Evolutionary conservation across 2,888 invertebrate genomes (phyloP), one percentile per base, ranked within the genome.

Genomic region (Caenorhabditis afra): DNA sequence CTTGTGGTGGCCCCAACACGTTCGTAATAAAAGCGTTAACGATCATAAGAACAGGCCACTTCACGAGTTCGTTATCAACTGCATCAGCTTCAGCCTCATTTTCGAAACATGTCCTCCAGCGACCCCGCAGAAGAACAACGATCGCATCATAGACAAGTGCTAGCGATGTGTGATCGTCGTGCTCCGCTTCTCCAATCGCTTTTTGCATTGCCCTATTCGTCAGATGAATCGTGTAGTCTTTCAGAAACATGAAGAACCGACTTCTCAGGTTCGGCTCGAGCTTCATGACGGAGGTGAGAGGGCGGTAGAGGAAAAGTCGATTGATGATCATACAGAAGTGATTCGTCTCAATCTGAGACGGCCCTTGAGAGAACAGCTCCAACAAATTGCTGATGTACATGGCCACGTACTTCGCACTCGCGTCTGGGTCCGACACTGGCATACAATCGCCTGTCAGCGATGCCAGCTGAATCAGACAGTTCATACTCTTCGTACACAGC

Each of bases 1-100:
- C 96, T 90, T 95, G 94, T 0, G 96, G 96, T 0, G 95, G 94
- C 8, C 94, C 94, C 79, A 96, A 91, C 90, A 95, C 94, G 87
- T 74, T 64, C 87, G 94, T 94, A 53, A 96, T 91, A 90, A 95
- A 96, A 2, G 93, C 93, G 90, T 94, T 94, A 90, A 95, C 95
- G 81, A 95, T 93, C 73, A 90, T 89, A 37, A 88, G 87, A 0
- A 86, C 86, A 4, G 88, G 86, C 10, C 53, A 53, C 18, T 65
- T 70, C 8, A 87, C 55, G 14, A 83, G 65, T n/a, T 79, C 65
- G 10, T 80, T 58, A 22, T 86, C 85, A 65, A 70, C 37, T 18
- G 29, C 47, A 16, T 78, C 79, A 3, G 70, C 66, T 37, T 78
- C 79, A 10, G 68, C 78, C 10, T 68, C 57, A 3, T 57, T 29